Percentiles rank a stretch among this genome's conserved stretches.
Conservation (phyloP, 2,113 vertebrate species). For the Ibidorhyncha struthersii region DNA sequence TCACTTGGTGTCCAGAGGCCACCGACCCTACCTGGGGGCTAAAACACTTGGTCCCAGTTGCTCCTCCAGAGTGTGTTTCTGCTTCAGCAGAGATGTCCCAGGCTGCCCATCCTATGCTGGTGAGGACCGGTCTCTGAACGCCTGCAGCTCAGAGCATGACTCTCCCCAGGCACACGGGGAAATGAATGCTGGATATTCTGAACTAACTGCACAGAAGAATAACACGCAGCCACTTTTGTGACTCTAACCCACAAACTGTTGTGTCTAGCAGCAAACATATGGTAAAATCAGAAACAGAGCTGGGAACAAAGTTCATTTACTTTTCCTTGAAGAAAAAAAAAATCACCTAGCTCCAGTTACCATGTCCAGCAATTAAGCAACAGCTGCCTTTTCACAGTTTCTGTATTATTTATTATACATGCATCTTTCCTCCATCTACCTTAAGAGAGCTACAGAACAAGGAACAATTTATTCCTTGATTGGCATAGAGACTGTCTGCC, state of each 20-base stretch:
- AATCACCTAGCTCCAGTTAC: neutral
- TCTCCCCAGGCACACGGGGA: neutral
- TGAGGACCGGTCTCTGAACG: rapidly evolving
- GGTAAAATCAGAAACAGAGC: neutral
- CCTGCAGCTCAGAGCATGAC: rapidly evolving
- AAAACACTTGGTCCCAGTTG: neutral
- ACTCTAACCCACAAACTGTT: neutral
- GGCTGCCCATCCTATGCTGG: neutral
- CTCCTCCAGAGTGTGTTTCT: neutral
- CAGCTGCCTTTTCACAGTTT: neutral
- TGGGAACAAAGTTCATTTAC: neutral
- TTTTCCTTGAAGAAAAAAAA: neutral
- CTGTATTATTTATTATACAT: neutral
- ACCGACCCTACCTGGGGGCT: neutral
- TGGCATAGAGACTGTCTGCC: neutral
- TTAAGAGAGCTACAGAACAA: neutral
- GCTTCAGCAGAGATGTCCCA: neutral
- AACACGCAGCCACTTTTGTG: neutral
- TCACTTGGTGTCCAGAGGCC: neutral
- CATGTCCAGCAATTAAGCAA: neutral
- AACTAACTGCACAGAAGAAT: neutral
- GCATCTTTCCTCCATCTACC: neutral
- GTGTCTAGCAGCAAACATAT: neutral
- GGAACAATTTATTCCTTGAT: neutral
- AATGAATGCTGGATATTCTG: neutral